These are phyloP conservation scores for Andricus curvator DNA, from an alignment of 2,888 invertebrate genomes.

Conservation along the genomic window DNA sequence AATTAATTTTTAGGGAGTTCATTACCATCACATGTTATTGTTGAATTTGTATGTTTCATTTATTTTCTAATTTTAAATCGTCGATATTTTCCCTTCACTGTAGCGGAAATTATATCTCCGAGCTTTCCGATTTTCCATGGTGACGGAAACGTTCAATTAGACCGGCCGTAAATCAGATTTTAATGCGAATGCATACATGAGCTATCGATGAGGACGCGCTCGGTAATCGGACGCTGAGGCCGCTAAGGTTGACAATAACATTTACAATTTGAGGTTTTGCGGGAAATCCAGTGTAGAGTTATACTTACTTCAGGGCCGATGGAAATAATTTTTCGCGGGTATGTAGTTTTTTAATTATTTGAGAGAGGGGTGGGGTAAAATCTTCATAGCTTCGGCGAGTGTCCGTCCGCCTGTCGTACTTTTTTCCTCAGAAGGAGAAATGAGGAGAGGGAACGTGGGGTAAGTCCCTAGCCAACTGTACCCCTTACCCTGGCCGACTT, in stretches of 20 bases:
- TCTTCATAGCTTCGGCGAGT: too few species aligned
- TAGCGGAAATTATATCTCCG: slow-evolving; percentile 41
- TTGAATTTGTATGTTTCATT: neutral
- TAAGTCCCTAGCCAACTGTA: too few species aligned
- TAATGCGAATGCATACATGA: slow-evolving; percentile 44
- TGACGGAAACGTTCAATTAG: slow-evolving; percentile 51
- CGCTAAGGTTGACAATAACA: slow-evolving; percentile 43
- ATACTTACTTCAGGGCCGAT: too few species aligned
- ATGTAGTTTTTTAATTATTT: too few species aligned
- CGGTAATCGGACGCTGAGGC: slow-evolving; percentile 33
- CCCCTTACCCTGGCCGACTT: too few species aligned
- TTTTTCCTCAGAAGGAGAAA: too few species aligned
- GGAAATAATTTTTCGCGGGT: too few species aligned
- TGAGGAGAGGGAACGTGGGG: too few species aligned
- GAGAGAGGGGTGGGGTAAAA: too few species aligned
- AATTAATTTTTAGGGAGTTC: too few species aligned
- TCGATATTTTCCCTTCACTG: neutral
- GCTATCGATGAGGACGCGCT: slow-evolving; percentile 7
- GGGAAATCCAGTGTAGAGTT: neutral
- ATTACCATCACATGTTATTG: neutral
- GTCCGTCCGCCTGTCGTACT: too few species aligned
- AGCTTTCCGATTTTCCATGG: slow-evolving; percentile 49
- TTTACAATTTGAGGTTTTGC: slow-evolving; percentile 34
- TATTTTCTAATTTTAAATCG: neutral
- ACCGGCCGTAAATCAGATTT: slow-evolving; percentile 50